These are phyloP conservation scores for Nycticebus coucang DNA, from an alignment of 2,113 vertebrate species.

Conservation along the genomic window DNA sequence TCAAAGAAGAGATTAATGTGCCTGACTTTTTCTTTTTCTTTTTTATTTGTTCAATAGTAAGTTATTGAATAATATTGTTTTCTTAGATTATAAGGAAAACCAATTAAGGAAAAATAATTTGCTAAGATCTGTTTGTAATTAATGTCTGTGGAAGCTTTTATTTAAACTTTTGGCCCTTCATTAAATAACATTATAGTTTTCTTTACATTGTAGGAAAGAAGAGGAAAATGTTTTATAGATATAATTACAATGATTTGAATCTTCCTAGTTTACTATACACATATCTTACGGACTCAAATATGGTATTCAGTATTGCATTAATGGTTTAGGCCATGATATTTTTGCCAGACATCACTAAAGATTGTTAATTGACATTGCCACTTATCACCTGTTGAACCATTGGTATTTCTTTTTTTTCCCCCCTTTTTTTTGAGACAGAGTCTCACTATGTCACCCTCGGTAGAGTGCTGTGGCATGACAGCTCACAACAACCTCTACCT, in stretches of 20 bases:
- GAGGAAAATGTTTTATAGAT: not conserved
- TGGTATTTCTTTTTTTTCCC: not conserved
- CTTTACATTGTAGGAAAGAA: not conserved
- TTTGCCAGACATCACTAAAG: not conserved
- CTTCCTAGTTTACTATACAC: not conserved
- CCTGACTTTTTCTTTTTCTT: slow-evolving; percentile 15
- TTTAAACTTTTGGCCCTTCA: slow-evolving; percentile 5
- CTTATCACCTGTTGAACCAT: not conserved
- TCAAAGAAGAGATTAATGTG: slow-evolving; percentile 58
- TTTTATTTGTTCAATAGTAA: slow-evolving; percentile 24
- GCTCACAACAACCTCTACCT: too few species aligned
- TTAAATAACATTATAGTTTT: not conserved
- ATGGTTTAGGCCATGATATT: not conserved
- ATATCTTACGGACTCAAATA: not conserved
- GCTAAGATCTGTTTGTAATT: not conserved
- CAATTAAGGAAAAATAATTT: slow-evolving; percentile 44
- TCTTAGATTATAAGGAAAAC: not conserved
- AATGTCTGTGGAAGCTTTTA: slow-evolving; percentile 17
- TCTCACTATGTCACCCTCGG: too few species aligned
- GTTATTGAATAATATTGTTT: slow-evolving; percentile 15
- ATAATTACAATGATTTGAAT: not conserved
- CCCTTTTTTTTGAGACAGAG: too few species aligned
- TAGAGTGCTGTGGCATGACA: too few species aligned
- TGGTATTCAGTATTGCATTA: not conserved
- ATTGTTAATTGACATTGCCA: not conserved